phyloP scores from a whole-genome alignment of 2,888 invertebrate genomes.

The Nyleta sp. region DNA sequence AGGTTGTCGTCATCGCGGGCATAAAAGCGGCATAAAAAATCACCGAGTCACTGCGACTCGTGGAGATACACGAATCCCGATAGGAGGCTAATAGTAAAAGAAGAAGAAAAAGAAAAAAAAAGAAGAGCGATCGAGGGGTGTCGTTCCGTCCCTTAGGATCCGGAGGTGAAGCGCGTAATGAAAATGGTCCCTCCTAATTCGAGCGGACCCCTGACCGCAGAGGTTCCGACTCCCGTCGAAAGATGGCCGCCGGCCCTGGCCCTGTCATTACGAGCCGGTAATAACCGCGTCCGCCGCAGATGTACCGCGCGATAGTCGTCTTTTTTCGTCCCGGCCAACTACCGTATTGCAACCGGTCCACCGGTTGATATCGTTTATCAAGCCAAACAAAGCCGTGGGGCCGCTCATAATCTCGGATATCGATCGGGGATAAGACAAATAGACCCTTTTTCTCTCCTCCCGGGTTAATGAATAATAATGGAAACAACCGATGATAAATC shows the following conservation, averaged over 20 bases:
- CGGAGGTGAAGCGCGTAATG: constrained; percentile 73
- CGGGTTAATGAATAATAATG: constrained; percentile 52
- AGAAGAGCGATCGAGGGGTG: constrained; percentile 49
- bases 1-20: constrained; percentile 44
- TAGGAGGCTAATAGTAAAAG: constrained; percentile 53
- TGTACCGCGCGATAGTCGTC: constrained; percentile 49
- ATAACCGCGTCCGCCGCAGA: constrained; percentile 71
- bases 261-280: constrained; percentile 75
- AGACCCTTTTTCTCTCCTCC: constrained; percentile 35
- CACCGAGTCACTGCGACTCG: constrained; percentile 48
- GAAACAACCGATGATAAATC: constrained; percentile 24
- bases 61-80: constrained; percentile 41
- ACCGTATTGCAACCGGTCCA: constrained; percentile 61
- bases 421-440: constrained; percentile 53
- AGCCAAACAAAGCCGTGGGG: constrained; percentile 68
- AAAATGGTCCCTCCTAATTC: constrained; percentile 78
- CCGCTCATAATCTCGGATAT: constrained; percentile 53
- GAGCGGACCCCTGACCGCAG: constrained; percentile 75
- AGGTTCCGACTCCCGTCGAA: constrained; percentile 72
- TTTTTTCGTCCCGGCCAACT: constrained; percentile 45
- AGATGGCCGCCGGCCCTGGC: constrained; percentile 70
- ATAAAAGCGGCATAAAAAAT: constrained; percentile 51
- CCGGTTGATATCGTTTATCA: constrained; percentile 70
- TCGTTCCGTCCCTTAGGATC: constrained; percentile 47
- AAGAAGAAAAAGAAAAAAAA: constrained; percentile 11